Conservation (phyloP, 2,888 invertebrate species). For the Tanytarsus gracilentus region DNA sequence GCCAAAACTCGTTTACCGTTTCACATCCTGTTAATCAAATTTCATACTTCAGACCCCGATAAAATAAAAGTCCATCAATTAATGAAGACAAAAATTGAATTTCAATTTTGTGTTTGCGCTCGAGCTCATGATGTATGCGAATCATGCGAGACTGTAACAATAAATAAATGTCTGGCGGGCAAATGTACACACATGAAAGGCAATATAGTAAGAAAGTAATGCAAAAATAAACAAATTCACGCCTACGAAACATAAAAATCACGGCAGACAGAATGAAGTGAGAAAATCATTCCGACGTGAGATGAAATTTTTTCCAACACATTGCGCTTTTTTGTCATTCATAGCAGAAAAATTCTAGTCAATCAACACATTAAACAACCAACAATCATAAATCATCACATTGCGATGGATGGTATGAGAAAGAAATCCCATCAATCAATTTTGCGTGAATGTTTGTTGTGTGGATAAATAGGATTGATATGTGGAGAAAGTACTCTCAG, state of each 20-base stretch:
- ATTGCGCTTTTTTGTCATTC: constrained; percentile 5
- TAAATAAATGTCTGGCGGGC: background rate
- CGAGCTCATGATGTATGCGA: constrained; percentile 16
- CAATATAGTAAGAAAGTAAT: background rate
- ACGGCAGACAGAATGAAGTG: too few species aligned
- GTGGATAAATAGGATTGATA: too few species aligned
- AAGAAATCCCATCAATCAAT: constrained; percentile 26
- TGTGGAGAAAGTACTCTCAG: too few species aligned
- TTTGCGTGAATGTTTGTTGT: background rate
- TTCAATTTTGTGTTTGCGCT: too few species aligned
- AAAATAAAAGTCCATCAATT: too few species aligned
- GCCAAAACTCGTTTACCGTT: background rate
- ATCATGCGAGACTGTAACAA: background rate
- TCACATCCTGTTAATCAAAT: constrained; percentile 24
- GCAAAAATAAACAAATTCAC: background rate
- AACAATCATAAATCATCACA: constrained; percentile 27
- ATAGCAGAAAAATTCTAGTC: constrained; percentile 14
- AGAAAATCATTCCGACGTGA: too few species aligned
- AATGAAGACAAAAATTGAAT: too few species aligned
- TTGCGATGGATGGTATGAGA: background rate
- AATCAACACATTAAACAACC: constrained; percentile 28
- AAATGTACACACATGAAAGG: background rate
- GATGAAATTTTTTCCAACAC: background rate
- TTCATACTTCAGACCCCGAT: background rate
- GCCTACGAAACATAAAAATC: too few species aligned